Base-by-base conservation (phyloP, 1,140 invertebrate species). In the Anoplophora glabripennis region DNA sequence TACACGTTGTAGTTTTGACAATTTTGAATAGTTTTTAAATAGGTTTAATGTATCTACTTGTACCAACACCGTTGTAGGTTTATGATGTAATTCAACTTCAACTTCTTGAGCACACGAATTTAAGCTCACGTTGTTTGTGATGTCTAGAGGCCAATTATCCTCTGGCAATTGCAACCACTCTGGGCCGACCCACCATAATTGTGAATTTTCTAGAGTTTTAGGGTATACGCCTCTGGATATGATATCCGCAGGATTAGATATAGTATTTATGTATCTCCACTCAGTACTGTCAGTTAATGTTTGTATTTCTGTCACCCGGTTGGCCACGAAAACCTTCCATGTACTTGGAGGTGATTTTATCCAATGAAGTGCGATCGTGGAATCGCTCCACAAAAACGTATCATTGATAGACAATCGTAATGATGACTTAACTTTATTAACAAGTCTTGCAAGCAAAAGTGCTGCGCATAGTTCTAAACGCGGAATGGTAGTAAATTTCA, bases 191-290 rank as follows among this genome's bases (percentile, higher is more conserved):
- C 69, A 77, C 77, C 77, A 79, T 17, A 78, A 55, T 11, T 53
- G 10, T 42, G 58, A 66, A 12, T 61, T 34, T 7, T 51, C 34
- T n/a, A 78, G 57, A 8, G 61, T 38, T n/a, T 47, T 53, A 7
- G 67, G 58, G 15, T 59, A 9, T 12, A 68, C 28, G 11, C 78
- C 77, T 14, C 78, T 53, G 0, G 78, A 79, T 48, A 76, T 53
- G 14, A 76, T 57, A 66, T 80, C 78, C 0, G 76, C 75, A 0
- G 77, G 76, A 55, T 80, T 79, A 46, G 28, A 11, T 15, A 49
- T 12, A 10, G 55, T 48, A 21, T 42, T 14, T 11, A 65, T 40
- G 40, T 65, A 46, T 11, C 14, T 7, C 54, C 57, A 57, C 5
- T 64, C 41, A 1, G 62, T 48, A 0, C 65, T 65, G 11, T 60